Conservation (phyloP, 92 coral and sea anemone species). For the Parazoanthus darwini region DNA sequence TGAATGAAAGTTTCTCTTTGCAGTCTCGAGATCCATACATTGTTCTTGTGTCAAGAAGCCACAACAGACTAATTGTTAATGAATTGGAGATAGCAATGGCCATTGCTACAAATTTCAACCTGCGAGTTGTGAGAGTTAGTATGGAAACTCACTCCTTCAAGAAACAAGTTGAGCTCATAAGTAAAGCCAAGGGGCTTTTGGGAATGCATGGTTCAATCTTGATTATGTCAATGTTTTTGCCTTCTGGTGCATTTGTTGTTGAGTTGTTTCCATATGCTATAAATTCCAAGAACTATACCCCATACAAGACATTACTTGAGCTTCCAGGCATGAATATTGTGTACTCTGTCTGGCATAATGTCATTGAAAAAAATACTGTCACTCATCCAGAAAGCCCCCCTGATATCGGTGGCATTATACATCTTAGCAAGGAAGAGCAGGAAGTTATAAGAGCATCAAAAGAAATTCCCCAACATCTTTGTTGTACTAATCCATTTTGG, state of each 20-base stretch:
- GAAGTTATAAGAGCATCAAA: slow-evolving; percentile 50
- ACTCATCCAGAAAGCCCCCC: slow-evolving; percentile 82
- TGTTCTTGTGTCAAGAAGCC: slow-evolving; percentile 73
- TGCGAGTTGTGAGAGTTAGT: slow-evolving; percentile 74
- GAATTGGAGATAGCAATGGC: slow-evolving; percentile 77
- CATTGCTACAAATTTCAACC: slow-evolving; percentile 72
- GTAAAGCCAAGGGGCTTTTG: slow-evolving; percentile 76
- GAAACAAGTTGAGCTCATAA: slow-evolving; percentile 67
- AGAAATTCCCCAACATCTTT: slow-evolving; percentile 79
- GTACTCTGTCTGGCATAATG: slow-evolving; percentile 85
- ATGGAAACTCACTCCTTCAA: slow-evolving; percentile 79
- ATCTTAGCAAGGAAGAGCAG: slow-evolving; percentile 71
- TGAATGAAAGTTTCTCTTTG: not conserved
- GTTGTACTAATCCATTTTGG: slow-evolving; percentile 92
- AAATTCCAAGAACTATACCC: slow-evolving; percentile 74
- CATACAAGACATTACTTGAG: slow-evolving; percentile 82
- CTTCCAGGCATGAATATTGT: slow-evolving; percentile 72
- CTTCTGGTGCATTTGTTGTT: slow-evolving; percentile 67
- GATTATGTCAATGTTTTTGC: slow-evolving; percentile 83
- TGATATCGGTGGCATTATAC: slow-evolving; percentile 88
- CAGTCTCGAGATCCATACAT: slow-evolving; percentile 24
- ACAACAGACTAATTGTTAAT: slow-evolving; percentile 83
- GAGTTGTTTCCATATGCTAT: slow-evolving; percentile 94
- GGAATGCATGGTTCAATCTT: slow-evolving; percentile 98
- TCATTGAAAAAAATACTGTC: slow-evolving; percentile 75